phyloP scores from a whole-genome alignment of 2,888 invertebrate species.

The Prenolepis imparis region DNA sequence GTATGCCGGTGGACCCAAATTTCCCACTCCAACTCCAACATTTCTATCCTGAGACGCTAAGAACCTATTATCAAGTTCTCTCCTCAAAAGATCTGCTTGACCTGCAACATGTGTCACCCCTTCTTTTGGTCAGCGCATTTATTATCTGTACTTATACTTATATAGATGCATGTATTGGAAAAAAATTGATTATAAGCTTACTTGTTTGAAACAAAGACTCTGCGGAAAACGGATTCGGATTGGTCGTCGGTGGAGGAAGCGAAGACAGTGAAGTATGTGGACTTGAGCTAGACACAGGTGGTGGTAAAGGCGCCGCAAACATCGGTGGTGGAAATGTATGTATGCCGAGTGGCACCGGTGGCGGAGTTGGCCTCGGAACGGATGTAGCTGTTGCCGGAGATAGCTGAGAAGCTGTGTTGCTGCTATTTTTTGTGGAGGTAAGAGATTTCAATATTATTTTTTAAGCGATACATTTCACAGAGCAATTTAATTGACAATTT shows the following conservation, averaged over 20 bases:
- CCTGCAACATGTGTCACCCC: slow-evolving; percentile 87
- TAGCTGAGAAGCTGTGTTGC: slow-evolving; percentile 84
- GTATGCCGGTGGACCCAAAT: slow-evolving; percentile 89
- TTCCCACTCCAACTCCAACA: slow-evolving; percentile 85
- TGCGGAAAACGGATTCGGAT: slow-evolving; percentile 95
- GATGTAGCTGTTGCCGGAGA: slow-evolving; percentile 87
- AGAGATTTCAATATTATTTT: slow-evolving; percentile 9
- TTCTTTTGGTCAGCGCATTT: slow-evolving; percentile 70
- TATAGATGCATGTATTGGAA: background rate
- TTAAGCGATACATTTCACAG: background rate
- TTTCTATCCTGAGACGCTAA: slow-evolving; percentile 93
- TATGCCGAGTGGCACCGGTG: slow-evolving; percentile 87
- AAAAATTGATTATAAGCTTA: slow-evolving; percentile 87
- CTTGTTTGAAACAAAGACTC: slow-evolving; percentile 95
- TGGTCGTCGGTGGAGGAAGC: slow-evolving; percentile 87
- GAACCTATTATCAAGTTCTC: slow-evolving; percentile 96
- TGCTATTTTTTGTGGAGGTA: slow-evolving; percentile 71
- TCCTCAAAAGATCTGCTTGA: slow-evolving; percentile 94
- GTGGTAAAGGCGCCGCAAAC: slow-evolving; percentile 90
- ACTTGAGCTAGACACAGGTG: slow-evolving; percentile 85
- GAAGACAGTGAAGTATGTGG: slow-evolving; percentile 84
- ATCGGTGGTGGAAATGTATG: slow-evolving; percentile 89
- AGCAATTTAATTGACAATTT: background rate
- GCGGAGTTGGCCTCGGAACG: slow-evolving; percentile 88
- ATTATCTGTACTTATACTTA: slow-evolving; percentile 20